These are phyloP conservation scores for Epinotia demarniana DNA, from an alignment of 2,888 invertebrate genomes.

Conservation along the genomic window DNA sequence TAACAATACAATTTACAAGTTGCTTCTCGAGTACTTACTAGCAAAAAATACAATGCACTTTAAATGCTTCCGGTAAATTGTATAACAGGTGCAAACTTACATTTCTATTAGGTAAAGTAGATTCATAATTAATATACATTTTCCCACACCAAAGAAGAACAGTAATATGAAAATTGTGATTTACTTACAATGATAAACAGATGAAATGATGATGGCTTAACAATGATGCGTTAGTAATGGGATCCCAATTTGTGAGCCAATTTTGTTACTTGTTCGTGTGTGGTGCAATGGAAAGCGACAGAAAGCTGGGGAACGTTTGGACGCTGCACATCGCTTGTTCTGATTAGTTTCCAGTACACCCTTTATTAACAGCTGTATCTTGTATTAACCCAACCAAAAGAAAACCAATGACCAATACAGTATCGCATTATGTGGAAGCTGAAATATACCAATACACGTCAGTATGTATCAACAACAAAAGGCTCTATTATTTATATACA, in stretches of 20 bases:
- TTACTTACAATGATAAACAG: constrained; percentile 81
- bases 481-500: constrained; percentile 49
- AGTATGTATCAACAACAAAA: constrained; percentile 61
- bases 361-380: constrained; percentile 83
- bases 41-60: background rate
- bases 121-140: constrained; percentile 45
- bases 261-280: constrained; percentile 76
- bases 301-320: constrained; percentile 74
- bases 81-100: constrained; percentile 31
- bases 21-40: background rate
- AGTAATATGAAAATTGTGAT: constrained; percentile 65
- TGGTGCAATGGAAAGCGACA: constrained; percentile 85
- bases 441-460: constrained; percentile 82
- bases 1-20: constrained; percentile 20
- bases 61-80: constrained; percentile 19
- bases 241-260: constrained; percentile 83
- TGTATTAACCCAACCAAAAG: constrained; percentile 85
- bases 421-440: constrained; percentile 83
- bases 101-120: constrained; percentile 27
- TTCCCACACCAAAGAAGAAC: constrained; percentile 60
- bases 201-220: constrained; percentile 80
- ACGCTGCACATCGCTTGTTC: constrained; percentile 72
- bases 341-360: constrained; percentile 84
- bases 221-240: constrained; percentile 85
- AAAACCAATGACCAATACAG: constrained; percentile 81